Conservation (phyloP, 2,113 vertebrate genomes). For the Sinocyclocheilus grahami region DNA sequence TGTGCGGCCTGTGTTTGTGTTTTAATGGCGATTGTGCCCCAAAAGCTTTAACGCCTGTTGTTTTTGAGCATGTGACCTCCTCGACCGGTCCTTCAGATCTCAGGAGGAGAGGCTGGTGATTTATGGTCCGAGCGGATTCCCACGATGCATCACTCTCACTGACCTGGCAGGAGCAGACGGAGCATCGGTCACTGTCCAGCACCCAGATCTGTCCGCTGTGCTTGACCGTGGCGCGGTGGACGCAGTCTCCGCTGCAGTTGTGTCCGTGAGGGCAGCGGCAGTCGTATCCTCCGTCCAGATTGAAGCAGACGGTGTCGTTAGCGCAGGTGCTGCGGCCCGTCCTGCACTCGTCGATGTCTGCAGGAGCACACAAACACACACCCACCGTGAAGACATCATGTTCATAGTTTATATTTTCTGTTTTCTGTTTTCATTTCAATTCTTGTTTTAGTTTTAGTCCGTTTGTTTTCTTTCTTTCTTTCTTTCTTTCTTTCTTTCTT, state of each 20-base stretch:
- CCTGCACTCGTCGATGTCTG: slow-evolving; percentile 86
- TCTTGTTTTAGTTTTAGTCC: too few relatives aligned
- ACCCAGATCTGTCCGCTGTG: slow-evolving; percentile 89
- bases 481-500: too few relatives aligned
- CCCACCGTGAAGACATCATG: too few relatives aligned
- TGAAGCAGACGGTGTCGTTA: slow-evolving; percentile 88
- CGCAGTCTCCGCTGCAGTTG: slow-evolving; percentile 85
- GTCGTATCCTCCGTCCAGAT: slow-evolving; percentile 85
- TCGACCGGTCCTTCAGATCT: background rate
- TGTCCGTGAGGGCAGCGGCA: slow-evolving; percentile 87
- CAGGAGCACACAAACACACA: slow-evolving; percentile 19
- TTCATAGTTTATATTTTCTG: too few relatives aligned
- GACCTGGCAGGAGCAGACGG: slow-evolving; percentile 88
- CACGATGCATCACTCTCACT: slow-evolving; percentile 53
- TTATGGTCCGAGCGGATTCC: background rate
- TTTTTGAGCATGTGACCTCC: background rate
- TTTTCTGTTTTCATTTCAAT: too few relatives aligned
- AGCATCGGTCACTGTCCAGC: slow-evolving; percentile 85
- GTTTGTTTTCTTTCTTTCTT: too few relatives aligned
- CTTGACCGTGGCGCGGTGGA: slow-evolving; percentile 81
- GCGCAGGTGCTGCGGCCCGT: slow-evolving; percentile 83
- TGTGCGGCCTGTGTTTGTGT: background rate
- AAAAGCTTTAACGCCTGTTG: background rate
- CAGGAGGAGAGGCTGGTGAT: background rate
- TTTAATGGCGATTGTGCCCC: background rate